Evolutionary conservation across 2,113 vertebrate genomes (phyloP).

Genomic region (Mystacornis crossleyi): DNA sequence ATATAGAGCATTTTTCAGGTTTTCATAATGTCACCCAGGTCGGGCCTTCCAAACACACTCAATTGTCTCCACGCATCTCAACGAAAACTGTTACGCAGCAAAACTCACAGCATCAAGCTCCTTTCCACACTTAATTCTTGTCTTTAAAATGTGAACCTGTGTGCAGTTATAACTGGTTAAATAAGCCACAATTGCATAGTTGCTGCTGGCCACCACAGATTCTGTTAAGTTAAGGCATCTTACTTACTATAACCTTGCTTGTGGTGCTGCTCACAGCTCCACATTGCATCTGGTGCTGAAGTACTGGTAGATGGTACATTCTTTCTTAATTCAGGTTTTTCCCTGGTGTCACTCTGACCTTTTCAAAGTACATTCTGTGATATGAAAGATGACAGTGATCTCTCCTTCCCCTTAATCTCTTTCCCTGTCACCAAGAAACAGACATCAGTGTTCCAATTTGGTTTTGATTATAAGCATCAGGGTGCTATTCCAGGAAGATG

Average conservation of each 20-base stretch:
- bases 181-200: not conserved
- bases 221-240: not conserved
- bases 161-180: not conserved
- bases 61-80: accelerated
- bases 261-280: not conserved
- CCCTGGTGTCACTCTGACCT: conserved; percentile 9
- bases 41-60: not conserved
- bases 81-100: not conserved
- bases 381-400: conserved; percentile 5
- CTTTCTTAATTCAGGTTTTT: not conserved
- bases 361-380: not conserved
- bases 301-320: not conserved
- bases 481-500: not conserved
- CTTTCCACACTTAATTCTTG: not conserved
- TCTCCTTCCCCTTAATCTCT: not conserved
- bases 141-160: not conserved
- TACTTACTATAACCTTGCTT: not conserved
- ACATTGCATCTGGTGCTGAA: not conserved
- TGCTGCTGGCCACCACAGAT: not conserved
- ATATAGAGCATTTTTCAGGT: not conserved
- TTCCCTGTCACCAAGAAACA: not conserved
- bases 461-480: conserved; percentile 8
- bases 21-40: not conserved
- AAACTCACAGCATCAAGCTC: not conserved
- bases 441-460: not conserved